phyloP scores from a whole-genome alignment of 2,113 vertebrate species.

The Upupa epops region DNA sequence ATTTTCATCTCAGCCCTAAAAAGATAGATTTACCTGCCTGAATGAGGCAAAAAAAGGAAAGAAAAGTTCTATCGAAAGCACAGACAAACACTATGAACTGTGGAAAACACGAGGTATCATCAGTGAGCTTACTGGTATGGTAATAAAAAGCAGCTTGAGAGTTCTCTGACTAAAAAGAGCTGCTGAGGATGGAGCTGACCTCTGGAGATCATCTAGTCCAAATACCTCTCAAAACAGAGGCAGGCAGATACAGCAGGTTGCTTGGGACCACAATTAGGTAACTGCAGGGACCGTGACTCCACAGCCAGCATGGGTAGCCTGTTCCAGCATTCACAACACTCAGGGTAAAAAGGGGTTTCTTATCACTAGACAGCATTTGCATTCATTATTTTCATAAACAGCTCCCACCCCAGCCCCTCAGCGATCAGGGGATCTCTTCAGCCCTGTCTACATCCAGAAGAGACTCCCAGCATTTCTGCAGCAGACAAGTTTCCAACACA shows the following conservation, averaged over 20 bases:
- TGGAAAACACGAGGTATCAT: neutral
- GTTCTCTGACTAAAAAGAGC: neutral
- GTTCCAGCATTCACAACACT: neutral
- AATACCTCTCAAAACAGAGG: neutral
- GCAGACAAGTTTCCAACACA: constrained; percentile 2
- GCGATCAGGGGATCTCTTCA: neutral
- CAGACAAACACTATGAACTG: neutral
- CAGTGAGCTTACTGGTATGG: neutral
- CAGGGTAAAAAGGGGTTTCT: neutral
- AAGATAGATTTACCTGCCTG: constrained; percentile 25
- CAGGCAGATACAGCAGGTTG: neutral
- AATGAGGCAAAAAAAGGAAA: neutral
- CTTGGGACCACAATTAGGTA: neutral
- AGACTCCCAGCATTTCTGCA: neutral
- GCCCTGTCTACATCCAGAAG: neutral
- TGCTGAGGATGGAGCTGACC: neutral
- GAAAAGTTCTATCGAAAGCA: neutral
- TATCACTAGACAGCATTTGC: neutral
- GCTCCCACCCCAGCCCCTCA: neutral
- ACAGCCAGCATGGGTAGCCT: neutral
- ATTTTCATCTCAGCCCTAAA: constrained; percentile 7
- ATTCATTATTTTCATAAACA: neutral
- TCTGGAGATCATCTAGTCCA: neutral
- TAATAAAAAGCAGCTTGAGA: neutral
- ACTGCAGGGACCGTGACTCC: neutral